Evolutionary conservation across 2,888 invertebrate species (phyloP).

Genomic region (Paralinhomoeus sp.): DNA sequence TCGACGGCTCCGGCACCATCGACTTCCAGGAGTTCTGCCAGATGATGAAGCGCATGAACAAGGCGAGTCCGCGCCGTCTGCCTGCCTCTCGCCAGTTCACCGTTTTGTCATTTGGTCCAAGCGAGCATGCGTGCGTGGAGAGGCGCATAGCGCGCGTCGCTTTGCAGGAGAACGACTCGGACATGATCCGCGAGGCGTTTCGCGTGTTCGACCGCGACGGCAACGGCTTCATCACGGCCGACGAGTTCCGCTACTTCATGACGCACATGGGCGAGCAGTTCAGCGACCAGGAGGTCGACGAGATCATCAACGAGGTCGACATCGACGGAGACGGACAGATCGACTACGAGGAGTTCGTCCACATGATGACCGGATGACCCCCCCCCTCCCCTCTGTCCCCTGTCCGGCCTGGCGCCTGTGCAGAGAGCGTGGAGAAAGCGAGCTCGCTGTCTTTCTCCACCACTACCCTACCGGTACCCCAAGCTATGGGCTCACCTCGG

Average conservation of each 20-base stretch:
- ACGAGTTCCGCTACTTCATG: slow-evolving; percentile 22
- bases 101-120: neutral
- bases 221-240: slow-evolving; percentile 15
- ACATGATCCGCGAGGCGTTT: slow-evolving; percentile 25
- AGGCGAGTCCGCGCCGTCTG: slow-evolving; percentile 4
- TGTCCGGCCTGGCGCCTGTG: no score
- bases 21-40: slow-evolving; percentile 17
- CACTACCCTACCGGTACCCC: no score
- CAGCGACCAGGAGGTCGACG: slow-evolving; percentile 24
- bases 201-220: slow-evolving; percentile 25
- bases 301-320: slow-evolving; percentile 25
- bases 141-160: no score
- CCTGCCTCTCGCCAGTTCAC: no score
- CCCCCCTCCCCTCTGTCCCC: no score
- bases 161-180: slow-evolving; percentile 23
- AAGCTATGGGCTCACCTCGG: no score
- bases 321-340: slow-evolving; percentile 25
- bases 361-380: slow-evolving; percentile 2
- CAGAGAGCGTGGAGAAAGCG: no score
- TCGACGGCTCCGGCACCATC: slow-evolving; percentile 14
- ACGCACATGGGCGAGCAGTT: slow-evolving; percentile 25
- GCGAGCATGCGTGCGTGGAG: no score
- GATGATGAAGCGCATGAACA: slow-evolving; percentile 20
- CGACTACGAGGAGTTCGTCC: slow-evolving; percentile 4
- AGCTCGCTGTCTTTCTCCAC: no score